phyloP scores from a whole-genome alignment of 2,113 vertebrate species.

The Lanius ludovicianus region DNA sequence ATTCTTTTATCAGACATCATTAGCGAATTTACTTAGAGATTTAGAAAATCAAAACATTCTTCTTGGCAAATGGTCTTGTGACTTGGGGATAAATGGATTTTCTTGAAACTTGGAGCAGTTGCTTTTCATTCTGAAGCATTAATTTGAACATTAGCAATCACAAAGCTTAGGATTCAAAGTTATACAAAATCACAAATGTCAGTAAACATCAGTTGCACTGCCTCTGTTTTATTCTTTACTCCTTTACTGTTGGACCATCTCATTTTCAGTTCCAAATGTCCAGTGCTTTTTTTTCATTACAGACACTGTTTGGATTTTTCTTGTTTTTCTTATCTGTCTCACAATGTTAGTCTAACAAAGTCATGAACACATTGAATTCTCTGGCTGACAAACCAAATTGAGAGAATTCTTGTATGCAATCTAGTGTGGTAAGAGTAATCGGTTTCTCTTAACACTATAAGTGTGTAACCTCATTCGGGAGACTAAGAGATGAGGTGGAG shows the following conservation, averaged over 20 bases:
- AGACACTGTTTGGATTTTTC: not conserved
- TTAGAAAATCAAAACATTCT: not conserved
- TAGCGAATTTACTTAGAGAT: not conserved
- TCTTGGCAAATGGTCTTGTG: not conserved
- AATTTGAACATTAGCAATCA: not conserved
- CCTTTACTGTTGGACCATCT: too few relatives aligned
- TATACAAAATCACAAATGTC: not conserved
- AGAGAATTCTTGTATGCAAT: not conserved
- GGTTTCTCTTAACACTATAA: not conserved
- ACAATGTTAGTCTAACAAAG: not conserved
- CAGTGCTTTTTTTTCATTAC: not conserved
- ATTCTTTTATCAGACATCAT: not conserved
- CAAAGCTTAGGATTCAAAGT: not conserved
- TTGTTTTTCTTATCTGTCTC: not conserved
- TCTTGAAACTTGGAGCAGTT: not conserved
- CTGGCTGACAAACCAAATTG: not conserved
- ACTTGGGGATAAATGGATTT: not conserved
- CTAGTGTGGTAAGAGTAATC: not conserved
- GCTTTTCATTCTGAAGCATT: not conserved
- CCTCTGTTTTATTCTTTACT: not conserved
- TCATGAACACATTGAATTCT: not conserved
- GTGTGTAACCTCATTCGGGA: not conserved
- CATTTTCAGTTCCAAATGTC: not conserved
- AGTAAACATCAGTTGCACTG: not conserved
- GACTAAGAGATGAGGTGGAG: not conserved